These are phyloP conservation scores for Zingel zingel DNA, from an alignment of 2,113 vertebrate species.

Conservation along the genomic window DNA sequence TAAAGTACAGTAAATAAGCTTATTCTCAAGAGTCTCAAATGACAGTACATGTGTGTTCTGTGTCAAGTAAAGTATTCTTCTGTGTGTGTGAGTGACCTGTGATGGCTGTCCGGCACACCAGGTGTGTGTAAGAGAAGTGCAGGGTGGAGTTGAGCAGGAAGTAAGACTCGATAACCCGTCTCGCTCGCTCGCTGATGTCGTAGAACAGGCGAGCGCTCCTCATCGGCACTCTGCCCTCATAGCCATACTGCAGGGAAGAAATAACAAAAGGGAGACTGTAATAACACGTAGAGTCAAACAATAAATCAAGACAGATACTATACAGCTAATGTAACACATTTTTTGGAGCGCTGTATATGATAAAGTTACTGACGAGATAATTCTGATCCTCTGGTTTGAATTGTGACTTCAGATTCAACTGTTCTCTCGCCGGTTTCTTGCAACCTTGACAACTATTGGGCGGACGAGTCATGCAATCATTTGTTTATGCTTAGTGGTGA, in stretches of 20 bases:
- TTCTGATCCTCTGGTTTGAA: neutral
- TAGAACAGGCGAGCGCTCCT: conserved; percentile 94
- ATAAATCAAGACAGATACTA: neutral
- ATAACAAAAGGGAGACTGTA: neutral
- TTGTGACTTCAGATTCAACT: neutral
- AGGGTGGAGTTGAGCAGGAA: conserved; percentile 95
- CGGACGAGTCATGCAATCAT: neutral
- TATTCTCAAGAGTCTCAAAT: neutral
- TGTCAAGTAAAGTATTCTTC: neutral
- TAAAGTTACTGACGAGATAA: neutral
- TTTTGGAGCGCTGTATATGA: neutral
- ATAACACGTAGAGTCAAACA: neutral
- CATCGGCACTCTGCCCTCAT: conserved; percentile 92
- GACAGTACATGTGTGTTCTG: neutral
- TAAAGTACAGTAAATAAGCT: neutral
- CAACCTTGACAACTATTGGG: neutral
- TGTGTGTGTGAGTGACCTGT: conserved; percentile 81
- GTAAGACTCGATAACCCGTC: conserved; percentile 92
- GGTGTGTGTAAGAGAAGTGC: conserved; percentile 98
- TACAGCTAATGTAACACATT: neutral
- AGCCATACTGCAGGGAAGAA: conserved; percentile 78
- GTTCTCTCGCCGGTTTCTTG: neutral
- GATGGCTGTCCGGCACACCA: conserved; percentile 96
- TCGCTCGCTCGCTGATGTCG: conserved; percentile 93
- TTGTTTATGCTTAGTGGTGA: neutral